Evolutionary conservation across 2,113 vertebrate genomes (phyloP).

Genomic region (Callopanchax toddi): DNA sequence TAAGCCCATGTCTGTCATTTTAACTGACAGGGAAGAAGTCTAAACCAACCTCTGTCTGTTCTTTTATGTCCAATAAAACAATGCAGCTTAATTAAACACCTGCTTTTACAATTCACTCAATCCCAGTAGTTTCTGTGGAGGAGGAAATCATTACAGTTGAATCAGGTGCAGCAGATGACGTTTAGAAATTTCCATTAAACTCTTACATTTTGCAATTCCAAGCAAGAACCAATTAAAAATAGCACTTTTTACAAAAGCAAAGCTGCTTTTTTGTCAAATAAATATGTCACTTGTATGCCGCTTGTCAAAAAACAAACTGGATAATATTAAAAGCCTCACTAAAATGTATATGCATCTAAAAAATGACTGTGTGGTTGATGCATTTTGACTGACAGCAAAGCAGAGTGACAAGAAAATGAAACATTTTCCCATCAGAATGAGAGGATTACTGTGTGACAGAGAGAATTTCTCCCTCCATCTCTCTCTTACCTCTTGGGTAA

Average conservation of each 20-base stretch:
- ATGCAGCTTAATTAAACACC: no score
- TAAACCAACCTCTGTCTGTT: no score
- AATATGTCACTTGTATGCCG: no score
- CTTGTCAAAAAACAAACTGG: neutral
- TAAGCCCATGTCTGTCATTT: no score
- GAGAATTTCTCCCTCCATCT: neutral
- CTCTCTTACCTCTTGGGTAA: constrained; percentile 91
- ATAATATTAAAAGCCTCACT: neutral
- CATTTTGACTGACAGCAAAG: neutral
- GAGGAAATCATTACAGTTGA: neutral
- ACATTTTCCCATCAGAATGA: no score
- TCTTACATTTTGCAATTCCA: neutral
- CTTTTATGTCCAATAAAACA: no score
- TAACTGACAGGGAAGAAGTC: no score
- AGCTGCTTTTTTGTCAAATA: no score
- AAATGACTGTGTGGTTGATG: neutral
- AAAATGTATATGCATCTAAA: neutral
- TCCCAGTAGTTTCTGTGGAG: neutral
- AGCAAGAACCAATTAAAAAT: neutral
- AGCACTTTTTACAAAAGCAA: neutral
- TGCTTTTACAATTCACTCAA: neutral
- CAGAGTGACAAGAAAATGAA: neutral
- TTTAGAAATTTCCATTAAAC: no score
- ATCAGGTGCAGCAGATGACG: no score
- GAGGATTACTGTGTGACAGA: neutral